Conservation (phyloP, 2,888 invertebrate species). For the Drosophila kambysellisi region DNA sequence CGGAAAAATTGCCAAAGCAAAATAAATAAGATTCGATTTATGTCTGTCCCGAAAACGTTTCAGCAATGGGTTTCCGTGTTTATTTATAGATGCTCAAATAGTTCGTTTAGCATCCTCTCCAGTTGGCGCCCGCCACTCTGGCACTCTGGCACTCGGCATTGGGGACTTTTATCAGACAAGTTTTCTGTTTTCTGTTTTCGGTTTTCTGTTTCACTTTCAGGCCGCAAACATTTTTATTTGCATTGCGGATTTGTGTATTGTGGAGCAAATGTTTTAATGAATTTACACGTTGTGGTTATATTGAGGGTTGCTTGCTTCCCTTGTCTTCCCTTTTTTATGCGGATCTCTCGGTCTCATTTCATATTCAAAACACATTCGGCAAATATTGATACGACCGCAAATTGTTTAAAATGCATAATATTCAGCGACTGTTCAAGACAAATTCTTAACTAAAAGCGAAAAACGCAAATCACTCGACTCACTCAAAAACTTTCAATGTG, state of each 20-base stretch:
- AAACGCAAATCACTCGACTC: constrained; percentile 69
- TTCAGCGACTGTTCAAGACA: constrained; percentile 63
- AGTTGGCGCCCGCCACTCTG: constrained; percentile 12
- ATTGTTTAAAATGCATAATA: constrained; percentile 75
- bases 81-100: constrained; percentile 77
- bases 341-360: constrained; percentile 55
- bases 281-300: constrained; percentile 64
- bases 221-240: constrained; percentile 75
- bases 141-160: constrained; percentile 17
- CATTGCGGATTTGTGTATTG: constrained; percentile 73
- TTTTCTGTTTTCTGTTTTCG: constrained; percentile 43
- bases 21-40: constrained; percentile 81
- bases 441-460: constrained; percentile 69
- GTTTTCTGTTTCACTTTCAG: constrained; percentile 57
- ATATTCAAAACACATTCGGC: constrained; percentile 79
- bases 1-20: constrained; percentile 72
- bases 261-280: constrained; percentile 78
- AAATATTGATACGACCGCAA: constrained; percentile 76
- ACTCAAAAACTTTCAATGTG: constrained; percentile 51
- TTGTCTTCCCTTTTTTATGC: neutral
- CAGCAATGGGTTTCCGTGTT: constrained; percentile 62
- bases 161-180: constrained; percentile 60
- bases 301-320: constrained; percentile 15
- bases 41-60: constrained; percentile 58
- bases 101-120: constrained; percentile 62